phyloP scores from a whole-genome alignment of 2,113 vertebrate genomes.

The Brienomyrus longianalis region DNA sequence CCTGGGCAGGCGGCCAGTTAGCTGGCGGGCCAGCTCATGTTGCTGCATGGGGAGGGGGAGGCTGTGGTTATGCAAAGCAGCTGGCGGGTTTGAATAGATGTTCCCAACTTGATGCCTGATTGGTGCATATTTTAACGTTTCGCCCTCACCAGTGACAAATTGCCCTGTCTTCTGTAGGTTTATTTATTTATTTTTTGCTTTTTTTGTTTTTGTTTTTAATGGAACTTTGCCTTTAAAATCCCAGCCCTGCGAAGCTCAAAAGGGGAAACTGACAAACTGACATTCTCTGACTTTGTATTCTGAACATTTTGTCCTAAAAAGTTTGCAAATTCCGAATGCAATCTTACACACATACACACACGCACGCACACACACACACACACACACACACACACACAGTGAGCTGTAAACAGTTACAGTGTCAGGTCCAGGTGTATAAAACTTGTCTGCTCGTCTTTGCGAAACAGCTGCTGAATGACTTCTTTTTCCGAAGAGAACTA shows the following conservation, averaged over 20 bases:
- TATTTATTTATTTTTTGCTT: not conserved
- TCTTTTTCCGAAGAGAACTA: not conserved
- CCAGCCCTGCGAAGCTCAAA: not conserved
- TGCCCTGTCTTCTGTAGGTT: not conserved
- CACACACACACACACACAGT: not conserved
- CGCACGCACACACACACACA: not conserved
- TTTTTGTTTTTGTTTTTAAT: not conserved
- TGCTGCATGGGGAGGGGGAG: not conserved
- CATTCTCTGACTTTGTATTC: not conserved
- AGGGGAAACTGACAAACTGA: not conserved
- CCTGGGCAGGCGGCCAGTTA: not conserved
- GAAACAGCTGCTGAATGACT: not conserved
- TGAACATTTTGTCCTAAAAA: not conserved
- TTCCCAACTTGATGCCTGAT: not conserved
- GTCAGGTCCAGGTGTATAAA: not conserved
- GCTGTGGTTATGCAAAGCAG: not conserved
- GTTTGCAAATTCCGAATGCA: not conserved
- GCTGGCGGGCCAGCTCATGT: not conserved
- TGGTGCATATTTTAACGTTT: not conserved
- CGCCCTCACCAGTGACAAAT: not conserved
- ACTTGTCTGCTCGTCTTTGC: not conserved
- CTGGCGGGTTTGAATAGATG: not conserved
- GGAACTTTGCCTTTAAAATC: not conserved
- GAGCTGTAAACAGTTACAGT: not conserved
- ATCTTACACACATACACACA: not conserved